These are phyloP conservation scores for Oxyteleia sp. DNA, from an alignment of 2,888 invertebrate species.

Conservation along the genomic window DNA sequence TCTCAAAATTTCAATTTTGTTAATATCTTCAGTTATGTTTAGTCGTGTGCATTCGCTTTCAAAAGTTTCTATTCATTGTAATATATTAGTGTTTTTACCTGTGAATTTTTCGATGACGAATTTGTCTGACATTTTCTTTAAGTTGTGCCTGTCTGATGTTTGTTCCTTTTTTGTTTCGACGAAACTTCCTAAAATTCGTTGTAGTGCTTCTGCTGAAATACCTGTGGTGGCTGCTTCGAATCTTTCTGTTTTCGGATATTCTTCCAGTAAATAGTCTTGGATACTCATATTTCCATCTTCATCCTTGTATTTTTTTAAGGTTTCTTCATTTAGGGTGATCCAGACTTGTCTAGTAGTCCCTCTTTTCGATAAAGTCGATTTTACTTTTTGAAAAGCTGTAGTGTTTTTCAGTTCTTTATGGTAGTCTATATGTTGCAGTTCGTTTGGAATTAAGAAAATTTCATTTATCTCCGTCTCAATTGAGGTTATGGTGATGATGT, in stretches of 20 bases:
- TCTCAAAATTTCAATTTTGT: slow-evolving; percentile 60
- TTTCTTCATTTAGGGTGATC: slow-evolving; percentile 67
- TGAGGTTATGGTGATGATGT: slow-evolving; percentile 55
- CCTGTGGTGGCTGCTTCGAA: neutral
- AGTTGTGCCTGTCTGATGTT: slow-evolving; percentile 35
- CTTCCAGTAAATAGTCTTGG: slow-evolving; percentile 22
- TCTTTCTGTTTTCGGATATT: slow-evolving; percentile 7
- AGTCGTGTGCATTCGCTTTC: slow-evolving; percentile 75
- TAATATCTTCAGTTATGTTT: slow-evolving; percentile 39
- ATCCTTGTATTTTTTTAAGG: slow-evolving; percentile 55
- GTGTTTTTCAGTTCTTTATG: slow-evolving; percentile 39
- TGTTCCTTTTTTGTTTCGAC: slow-evolving; percentile 31
- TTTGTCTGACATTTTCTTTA: slow-evolving; percentile 63
- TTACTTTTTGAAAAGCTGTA: slow-evolving; percentile 55
- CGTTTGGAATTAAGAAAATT: slow-evolving; percentile 60
- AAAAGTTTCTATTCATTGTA: slow-evolving; percentile 73
- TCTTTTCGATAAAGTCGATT: slow-evolving; percentile 72
- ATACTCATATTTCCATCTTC: slow-evolving; percentile 68
- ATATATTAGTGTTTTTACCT: slow-evolving; percentile 72
- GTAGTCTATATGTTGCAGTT: slow-evolving; percentile 56
- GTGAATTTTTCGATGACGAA: slow-evolving; percentile 73
- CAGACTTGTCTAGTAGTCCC: slow-evolving; percentile 73
- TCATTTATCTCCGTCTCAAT: slow-evolving; percentile 52
- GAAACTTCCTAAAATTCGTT: slow-evolving; percentile 50
- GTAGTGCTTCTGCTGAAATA: slow-evolving; percentile 33